Conservation (phyloP, 1,140 invertebrate species). For the Drosophila sp. region DNA sequence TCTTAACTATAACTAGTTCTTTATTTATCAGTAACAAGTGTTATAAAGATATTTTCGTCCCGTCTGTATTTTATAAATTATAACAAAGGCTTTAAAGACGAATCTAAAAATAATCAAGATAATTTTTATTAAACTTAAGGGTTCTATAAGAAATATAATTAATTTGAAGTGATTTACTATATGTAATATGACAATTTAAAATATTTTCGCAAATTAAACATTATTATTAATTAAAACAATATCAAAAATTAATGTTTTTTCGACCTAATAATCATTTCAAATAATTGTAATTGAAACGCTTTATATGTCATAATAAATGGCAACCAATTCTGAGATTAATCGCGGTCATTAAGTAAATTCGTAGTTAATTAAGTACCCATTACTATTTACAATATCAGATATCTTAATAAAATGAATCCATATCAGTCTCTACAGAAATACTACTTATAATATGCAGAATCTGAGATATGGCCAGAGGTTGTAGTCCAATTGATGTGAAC, state of each 20-base stretch:
- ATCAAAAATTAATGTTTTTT: neutral
- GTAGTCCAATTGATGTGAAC: conserved; percentile 8
- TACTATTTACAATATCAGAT: conserved; percentile 22
- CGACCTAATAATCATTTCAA: conserved; percentile 2
- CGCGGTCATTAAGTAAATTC: conserved; percentile 20
- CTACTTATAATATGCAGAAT: neutral
- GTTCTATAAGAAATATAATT: no score
- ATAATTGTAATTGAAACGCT: conserved; percentile 2
- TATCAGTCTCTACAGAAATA: neutral
- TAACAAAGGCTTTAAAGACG: neutral
- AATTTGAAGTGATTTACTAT: no score
- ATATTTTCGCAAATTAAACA: no score
- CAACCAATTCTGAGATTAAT: conserved; percentile 14
- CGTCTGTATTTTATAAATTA: neutral
- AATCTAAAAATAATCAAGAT: neutral
- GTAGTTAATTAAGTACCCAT: conserved; percentile 25
- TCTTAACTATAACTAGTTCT: neutral
- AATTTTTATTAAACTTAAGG: no score
- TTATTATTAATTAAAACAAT: no score
- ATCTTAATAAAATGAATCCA: conserved; percentile 34
- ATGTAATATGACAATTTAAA: no score
- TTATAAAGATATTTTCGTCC: conserved; percentile 9
- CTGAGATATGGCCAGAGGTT: neutral
- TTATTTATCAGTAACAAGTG: conserved; percentile 2
- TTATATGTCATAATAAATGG: conserved; percentile 12